Percentiles rank a stretch among this genome's conserved stretches.
These are phyloP conservation scores for Lytechinus variegatus DNA, from an alignment of 35 echinoderm and acorn worm species.

Conservation along the genomic window DNA sequence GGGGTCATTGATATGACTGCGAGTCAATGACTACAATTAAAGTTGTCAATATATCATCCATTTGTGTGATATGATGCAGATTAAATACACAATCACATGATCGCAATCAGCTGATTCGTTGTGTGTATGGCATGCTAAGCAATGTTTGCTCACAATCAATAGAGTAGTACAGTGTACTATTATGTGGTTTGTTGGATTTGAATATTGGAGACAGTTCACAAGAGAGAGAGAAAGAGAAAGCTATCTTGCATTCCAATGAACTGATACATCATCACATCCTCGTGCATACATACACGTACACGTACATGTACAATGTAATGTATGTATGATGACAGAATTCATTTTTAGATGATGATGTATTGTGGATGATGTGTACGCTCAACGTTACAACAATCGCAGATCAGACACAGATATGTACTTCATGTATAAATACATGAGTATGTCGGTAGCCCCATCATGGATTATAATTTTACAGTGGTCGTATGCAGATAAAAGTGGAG, in stretches of 20 bases:
- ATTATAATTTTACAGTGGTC: too few relatives aligned
- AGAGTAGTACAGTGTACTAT: neutral
- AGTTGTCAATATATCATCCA: too few relatives aligned
- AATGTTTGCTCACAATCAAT: neutral
- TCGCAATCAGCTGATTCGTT: neutral
- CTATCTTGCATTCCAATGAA: neutral
- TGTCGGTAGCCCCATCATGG: too few relatives aligned
- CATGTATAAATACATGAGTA: neutral
- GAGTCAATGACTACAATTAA: too few relatives aligned
- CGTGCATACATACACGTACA: neutral
- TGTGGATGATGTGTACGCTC: too few relatives aligned
- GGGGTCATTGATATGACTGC: too few relatives aligned
- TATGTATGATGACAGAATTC: neutral
- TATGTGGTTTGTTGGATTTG: conserved; percentile 1
- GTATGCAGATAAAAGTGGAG: too few relatives aligned
- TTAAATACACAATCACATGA: neutral
- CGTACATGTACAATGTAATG: neutral
- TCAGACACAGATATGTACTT: neutral
- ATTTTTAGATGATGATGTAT: too few relatives aligned
- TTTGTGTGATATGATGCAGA: too few relatives aligned
- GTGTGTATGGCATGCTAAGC: neutral
- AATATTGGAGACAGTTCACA: neutral
- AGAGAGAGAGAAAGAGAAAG: neutral
- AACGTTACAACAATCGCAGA: too few relatives aligned
- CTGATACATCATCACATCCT: neutral